Conservation (phyloP, 2,797 vertebrate genomes). For the Distichodus sexfasciatus region DNA sequence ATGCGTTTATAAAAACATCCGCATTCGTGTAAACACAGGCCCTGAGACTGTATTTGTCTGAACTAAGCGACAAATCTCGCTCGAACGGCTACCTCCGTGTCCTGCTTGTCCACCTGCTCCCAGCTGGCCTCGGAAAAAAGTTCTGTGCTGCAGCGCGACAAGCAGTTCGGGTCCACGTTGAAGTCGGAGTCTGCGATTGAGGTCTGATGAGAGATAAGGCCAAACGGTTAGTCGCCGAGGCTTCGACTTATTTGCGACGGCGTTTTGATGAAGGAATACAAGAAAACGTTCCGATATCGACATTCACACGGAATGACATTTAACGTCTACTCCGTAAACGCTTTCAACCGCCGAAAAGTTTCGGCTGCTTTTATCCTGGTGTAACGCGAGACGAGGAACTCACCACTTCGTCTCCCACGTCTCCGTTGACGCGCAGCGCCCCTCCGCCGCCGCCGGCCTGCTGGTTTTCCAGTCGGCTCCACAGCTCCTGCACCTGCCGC, state of each 20-base stretch:
- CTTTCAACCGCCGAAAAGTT: no score
- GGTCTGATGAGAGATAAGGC: constrained; percentile 70
- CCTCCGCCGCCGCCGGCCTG: constrained; percentile 73
- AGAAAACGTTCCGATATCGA: no score
- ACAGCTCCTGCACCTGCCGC: constrained; percentile 93
- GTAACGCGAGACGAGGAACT: constrained; percentile 62
- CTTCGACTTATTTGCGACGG: no score
- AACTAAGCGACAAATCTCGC: no score
- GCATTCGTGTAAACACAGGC: no score
- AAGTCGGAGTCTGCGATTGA: constrained; percentile 92
- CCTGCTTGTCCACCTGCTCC: constrained; percentile 99
- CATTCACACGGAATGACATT: no score
- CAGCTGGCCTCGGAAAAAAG: constrained; percentile 98
- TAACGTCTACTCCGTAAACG: no score
- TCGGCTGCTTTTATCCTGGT: no score
- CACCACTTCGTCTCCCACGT: constrained; percentile 90
- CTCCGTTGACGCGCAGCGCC: constrained; percentile 84
- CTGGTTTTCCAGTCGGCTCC: constrained; percentile 89
- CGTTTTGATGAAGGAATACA: no score
- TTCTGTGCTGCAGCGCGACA: constrained; percentile 98
- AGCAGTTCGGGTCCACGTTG: constrained; percentile 93
- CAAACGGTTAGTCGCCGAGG: no score
- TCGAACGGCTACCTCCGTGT: constrained; percentile 92
- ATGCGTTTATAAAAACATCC: no score
- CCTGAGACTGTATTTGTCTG: no score